A percentile compares a stretch with the other conserved stretches of the same genome.
Evolutionary conservation across 1,140 invertebrate species (phyloP).

Genomic region (Papilio glaucus): DNA sequence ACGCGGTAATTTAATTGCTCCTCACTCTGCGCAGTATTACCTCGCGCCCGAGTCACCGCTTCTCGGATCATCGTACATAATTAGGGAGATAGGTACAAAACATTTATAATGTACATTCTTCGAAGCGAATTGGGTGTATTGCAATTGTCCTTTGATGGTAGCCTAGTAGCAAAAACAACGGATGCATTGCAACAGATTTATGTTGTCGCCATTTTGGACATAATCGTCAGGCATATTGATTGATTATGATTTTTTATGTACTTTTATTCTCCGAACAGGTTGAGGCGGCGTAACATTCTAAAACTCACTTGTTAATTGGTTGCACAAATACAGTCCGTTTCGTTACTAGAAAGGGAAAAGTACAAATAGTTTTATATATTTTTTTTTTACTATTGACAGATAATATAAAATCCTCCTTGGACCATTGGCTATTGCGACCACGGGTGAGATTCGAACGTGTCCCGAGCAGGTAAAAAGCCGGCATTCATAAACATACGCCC

Average conservation of each 20-base stretch:
- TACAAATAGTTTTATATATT: background rate
- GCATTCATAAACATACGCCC: conserved; percentile 52
- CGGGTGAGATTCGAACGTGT: background rate
- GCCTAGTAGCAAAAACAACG: too few species aligned
- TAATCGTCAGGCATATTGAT: too few species aligned
- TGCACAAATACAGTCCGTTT: too few species aligned
- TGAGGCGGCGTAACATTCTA: too few species aligned
- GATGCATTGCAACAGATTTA: too few species aligned
- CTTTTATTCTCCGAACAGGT: too few species aligned
- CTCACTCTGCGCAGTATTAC: conserved; percentile 42
- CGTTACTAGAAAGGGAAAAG: too few species aligned
- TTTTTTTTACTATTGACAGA: background rate
- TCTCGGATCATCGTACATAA: background rate
- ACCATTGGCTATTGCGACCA: background rate
- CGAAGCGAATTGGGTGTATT: background rate
- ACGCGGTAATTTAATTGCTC: conserved; percentile 74
- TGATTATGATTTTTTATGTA: too few species aligned
- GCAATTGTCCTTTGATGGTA: too few species aligned
- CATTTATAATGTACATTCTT: background rate
- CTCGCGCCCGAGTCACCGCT: background rate
- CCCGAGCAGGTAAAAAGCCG: conserved; percentile 33
- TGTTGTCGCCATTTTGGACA: too few species aligned
- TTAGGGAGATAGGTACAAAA: background rate
- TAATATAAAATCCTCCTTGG: background rate
- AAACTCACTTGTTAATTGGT: too few species aligned